These are phyloP conservation scores for Anas platyrhynchos DNA, from an alignment of 2,113 vertebrate species.

Conservation along the genomic window DNA sequence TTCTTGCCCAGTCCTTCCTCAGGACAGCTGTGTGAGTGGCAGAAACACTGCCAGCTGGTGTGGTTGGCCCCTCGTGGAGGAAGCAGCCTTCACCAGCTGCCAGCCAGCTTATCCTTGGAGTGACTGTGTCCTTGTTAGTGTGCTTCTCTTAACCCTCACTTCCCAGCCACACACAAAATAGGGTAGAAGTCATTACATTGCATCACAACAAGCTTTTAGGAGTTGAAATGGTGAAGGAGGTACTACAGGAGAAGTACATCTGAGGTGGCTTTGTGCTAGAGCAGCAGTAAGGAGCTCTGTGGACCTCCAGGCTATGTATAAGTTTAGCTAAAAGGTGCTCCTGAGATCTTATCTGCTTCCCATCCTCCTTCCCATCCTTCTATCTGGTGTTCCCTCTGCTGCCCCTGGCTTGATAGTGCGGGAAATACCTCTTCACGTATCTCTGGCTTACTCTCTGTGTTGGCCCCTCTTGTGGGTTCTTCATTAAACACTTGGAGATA, in stretches of 20 bases:
- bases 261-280: neutral
- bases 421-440: neutral
- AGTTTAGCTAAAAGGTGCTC: neutral
- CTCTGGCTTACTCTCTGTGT: neutral
- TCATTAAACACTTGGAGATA: neutral
- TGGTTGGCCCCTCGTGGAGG: neutral
- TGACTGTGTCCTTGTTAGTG: accelerated
- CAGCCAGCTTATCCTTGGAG: neutral
- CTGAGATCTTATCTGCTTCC: neutral
- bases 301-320: neutral
- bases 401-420: neutral
- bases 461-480: neutral
- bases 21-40: neutral
- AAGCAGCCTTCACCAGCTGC: neutral
- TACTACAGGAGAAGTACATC: neutral
- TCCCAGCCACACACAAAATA: neutral
- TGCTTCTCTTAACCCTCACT: neutral
- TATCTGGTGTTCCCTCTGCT: neutral
- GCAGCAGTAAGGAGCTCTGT: neutral
- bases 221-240: neutral
- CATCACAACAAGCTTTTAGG: neutral
- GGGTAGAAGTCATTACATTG: neutral
- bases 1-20: neutral
- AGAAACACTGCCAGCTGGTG: neutral
- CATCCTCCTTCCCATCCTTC: neutral